Evolutionary conservation across 2,888 invertebrate genomes (phyloP), one percentile per base, ranked within the genome.

Genomic region (Callyntrura sp.): DNA sequence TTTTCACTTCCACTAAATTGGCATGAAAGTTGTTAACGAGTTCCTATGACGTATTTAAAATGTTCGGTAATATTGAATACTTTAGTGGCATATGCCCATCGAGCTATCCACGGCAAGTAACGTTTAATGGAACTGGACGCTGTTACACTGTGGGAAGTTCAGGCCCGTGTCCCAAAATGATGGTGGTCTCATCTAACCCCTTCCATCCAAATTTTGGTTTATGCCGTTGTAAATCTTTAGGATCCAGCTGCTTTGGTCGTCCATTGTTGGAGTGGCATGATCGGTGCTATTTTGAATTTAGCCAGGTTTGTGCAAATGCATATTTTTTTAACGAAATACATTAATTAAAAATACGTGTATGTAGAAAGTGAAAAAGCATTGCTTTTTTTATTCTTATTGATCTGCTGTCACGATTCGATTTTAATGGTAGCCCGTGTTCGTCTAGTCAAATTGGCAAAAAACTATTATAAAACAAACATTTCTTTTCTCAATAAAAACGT

Each of bases 261-360:
- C 91, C 90, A 20, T 43, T 91, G 20, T 51, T 91, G 5, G 60
- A 85, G 55, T 88, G 82, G 81, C 70, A 85, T 17, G 70, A 90
- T 62, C 60, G 90, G 11, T 91, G 91, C 70, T 91, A 91, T 57
- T 91, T 91, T 78, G 88, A 88, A 23, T 91, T 88, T 48, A 90
- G 90, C 35, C 91, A 91, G 88, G 91, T 91, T 57, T 60, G 65
- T 81, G 5, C 1, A 35, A 2, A 68, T 23, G 4, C 2, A 35
- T n/a, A n/a, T n/a, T n/a, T n/a, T n/a, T n/a, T n/a, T n/a, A n/a
- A n/a, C n/a, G n/a, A n/a, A n/a, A n/a, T n/a, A n/a, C n/a, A n/a
- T n/a, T n/a, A n/a, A n/a, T n/a, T n/a, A n/a, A n/a, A n/a, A n/a
- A n/a, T n/a, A n/a, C n/a, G n/a, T n/a, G n/a, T n/a, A n/a, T n/a